Evolutionary conservation across 2,888 invertebrate species (phyloP), one percentile per base, ranked within the genome.

Genomic region (Caenorhabditis sulstoni): DNA sequence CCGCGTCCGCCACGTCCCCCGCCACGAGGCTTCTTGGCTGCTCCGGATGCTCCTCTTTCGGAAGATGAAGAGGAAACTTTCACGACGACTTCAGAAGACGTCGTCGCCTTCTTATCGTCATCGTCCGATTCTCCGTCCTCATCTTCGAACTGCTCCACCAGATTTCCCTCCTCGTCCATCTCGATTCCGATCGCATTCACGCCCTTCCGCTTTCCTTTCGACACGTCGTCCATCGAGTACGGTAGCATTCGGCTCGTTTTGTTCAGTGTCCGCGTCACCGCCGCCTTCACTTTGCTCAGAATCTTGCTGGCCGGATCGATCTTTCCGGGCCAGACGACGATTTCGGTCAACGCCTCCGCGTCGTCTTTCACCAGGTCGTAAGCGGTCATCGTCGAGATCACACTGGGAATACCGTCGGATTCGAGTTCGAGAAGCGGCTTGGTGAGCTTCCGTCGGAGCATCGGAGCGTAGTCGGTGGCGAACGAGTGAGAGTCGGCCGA

Each of bases 311-410:
- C 93, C 0, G 94, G 94, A 91, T 96, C 94, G 84, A 86, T 85
- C 35, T 62, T 81, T 49, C 83, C 83, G 0, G 85, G 83, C 96
- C 97, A 98, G 44, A 93, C 91, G 0, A 95, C 93, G 37, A 98
- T 90, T 90, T 99, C 98, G 11, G 94, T 92, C 29, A 99, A 92
- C 12, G 94, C 94, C 82, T 97, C 97, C 86, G 97, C 92, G 91
- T 99, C 99, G 88, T 98, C 97, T 74, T 95, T 93, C 64, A 95
- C 91, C 71, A 99, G 92, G 90, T 94, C 94, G 91, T 99, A 99
- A 7, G 94, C 92, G 7, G 52, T 68, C 74, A 74, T 76, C 11
- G 78, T 71, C 4, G 64, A 58, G 35, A 62, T 59, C 9, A 73
- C 86, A 23, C 62, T 84, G 73, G 77, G 80, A 29, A 89, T 85